Evolutionary conservation across 2,888 invertebrate species (phyloP).

Genomic region (Halictus quadricinctus): DNA sequence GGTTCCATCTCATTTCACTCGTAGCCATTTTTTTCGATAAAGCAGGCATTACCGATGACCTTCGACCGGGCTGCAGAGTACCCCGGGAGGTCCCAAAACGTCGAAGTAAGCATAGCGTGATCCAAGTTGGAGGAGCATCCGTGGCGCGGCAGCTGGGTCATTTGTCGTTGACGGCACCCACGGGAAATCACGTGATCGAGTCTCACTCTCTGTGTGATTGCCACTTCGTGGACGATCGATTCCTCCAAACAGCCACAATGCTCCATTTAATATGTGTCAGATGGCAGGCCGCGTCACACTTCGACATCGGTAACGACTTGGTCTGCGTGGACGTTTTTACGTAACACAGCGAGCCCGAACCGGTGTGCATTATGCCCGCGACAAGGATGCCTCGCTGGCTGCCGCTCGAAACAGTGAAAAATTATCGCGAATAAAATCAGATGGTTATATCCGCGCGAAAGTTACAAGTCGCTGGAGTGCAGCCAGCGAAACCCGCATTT

Average conservation of each 20-base stretch:
- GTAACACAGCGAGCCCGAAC: constrained; percentile 2
- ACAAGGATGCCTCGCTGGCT: not conserved
- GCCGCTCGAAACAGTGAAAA: constrained; percentile 24
- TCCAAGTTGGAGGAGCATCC: constrained; percentile 53
- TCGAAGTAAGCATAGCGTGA: constrained; percentile 56
- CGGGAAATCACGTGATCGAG: constrained; percentile 81
- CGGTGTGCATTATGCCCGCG: constrained; percentile 19
- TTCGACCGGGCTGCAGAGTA: constrained; percentile 41
- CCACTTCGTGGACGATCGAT: constrained; percentile 77
- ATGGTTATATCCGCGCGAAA: not conserved
- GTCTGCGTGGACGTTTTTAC: not conserved
- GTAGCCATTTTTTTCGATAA: constrained; percentile 27
- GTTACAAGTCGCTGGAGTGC: constrained; percentile 27
- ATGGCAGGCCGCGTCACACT: constrained; percentile 42
- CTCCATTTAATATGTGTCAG: constrained; percentile 72
- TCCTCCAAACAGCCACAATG: constrained; percentile 72
- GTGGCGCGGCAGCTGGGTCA: constrained; percentile 72
- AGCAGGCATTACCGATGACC: constrained; percentile 43
- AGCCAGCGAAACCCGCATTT: not conserved
- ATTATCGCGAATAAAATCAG: constrained; percentile 24
- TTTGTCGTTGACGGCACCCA: constrained; percentile 78
- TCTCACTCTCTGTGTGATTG: constrained; percentile 76
- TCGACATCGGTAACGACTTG: constrained; percentile 52
- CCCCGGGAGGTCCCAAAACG: constrained; percentile 32
- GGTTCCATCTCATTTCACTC: constrained; percentile 31